Percentiles rank a stretch among this genome's conserved stretches.
Evolutionary conservation across 2,888 invertebrate species (phyloP).

Genomic region (Boloria selene): DNA sequence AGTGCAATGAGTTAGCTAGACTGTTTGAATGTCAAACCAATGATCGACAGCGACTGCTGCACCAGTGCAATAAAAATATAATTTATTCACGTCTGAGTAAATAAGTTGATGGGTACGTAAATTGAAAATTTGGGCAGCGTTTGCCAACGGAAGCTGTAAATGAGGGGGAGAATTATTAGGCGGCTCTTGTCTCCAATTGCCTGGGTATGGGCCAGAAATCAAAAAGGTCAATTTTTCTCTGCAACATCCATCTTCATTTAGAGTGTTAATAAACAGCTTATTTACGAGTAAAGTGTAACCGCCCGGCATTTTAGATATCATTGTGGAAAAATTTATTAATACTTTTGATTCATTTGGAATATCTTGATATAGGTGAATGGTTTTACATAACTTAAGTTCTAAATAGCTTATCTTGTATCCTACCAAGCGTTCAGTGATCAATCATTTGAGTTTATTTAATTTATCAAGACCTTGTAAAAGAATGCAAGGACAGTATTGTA

Average conservation of each 20-base stretch:
- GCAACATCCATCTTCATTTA: slow-evolving; percentile 30
- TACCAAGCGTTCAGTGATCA: slow-evolving; percentile 20
- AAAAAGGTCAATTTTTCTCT: slow-evolving; percentile 33
- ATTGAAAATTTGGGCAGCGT: slow-evolving; percentile 54
- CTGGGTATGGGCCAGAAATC: slow-evolving; percentile 45
- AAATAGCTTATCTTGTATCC: background rate
- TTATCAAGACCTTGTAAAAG: slow-evolving; percentile 30
- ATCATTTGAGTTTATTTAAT: slow-evolving; percentile 31
- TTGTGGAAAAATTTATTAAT: too few relatives aligned
- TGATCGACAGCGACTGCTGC: slow-evolving; percentile 74
- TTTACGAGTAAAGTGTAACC: background rate
- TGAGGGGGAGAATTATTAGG: slow-evolving; percentile 37
- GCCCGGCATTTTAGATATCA: background rate
- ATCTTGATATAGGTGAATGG: too few relatives aligned
- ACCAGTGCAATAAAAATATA: slow-evolving; percentile 77
- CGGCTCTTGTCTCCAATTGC: slow-evolving; percentile 44
- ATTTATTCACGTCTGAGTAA: slow-evolving; percentile 77
- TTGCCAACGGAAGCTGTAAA: slow-evolving; percentile 46
- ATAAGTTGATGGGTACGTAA: slow-evolving; percentile 66
- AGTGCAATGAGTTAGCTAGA: slow-evolving; percentile 78
- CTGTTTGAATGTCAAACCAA: slow-evolving; percentile 82
- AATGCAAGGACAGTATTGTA: slow-evolving; percentile 24
- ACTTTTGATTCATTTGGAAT: too few relatives aligned
- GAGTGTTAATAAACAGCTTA: slow-evolving; percentile 1
- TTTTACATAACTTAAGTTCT: too few relatives aligned